Evolutionary conservation across 2,113 vertebrate species (phyloP), one percentile per base, ranked within the genome.

Genomic region (Alaudala cheleensis): DNA sequence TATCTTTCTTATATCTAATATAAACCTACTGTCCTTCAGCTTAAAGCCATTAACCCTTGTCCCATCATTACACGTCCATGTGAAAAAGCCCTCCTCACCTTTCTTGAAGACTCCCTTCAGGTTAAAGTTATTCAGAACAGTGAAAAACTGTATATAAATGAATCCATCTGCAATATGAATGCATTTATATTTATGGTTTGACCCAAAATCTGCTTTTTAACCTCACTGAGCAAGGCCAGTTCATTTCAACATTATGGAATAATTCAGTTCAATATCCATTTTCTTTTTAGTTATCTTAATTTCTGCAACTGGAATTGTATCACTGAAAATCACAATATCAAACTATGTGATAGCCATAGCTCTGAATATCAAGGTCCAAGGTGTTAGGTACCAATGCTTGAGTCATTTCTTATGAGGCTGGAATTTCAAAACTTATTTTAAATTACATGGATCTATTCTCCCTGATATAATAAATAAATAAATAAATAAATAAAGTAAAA

Each of bases 11-110:
- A 11, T 19, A 62, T 14, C 14, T 62, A 25, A 44, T 29, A 11
- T 18, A 81, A 91, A 50, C 6, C 10, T 66, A 17, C 4, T 2
- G 1, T 22, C 47, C 24, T 44, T 56, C 47, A n/a, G 11, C 16
- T 49, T 74, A 29, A 62, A n/a, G 23, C 7, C 28, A n/a, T 39
- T 62, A 69, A 67, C 42, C 8, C 13, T 61, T 39, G 19, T 61
- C 4, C 20, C 20, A 19, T 56, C 10, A 4, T 20, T 44, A n/a
- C 19, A 50, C 0, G 0, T 17, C 4, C 1, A 3, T n/a, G 23
- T 33, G 24, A 49, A 61, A 67, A 61, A 73, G 3, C 13, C 7
- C 13, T 86, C n/a, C 40, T 16, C 31, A 23, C 4, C 12, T 50
- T 44, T 81, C 42, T n/a, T 56, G 19, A 39, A n/a, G 12, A 58